Percentiles rank a stretch among this genome's conserved stretches.
Conservation (phyloP, 2,113 vertebrate genomes). For the Chionomys nivalis region DNA sequence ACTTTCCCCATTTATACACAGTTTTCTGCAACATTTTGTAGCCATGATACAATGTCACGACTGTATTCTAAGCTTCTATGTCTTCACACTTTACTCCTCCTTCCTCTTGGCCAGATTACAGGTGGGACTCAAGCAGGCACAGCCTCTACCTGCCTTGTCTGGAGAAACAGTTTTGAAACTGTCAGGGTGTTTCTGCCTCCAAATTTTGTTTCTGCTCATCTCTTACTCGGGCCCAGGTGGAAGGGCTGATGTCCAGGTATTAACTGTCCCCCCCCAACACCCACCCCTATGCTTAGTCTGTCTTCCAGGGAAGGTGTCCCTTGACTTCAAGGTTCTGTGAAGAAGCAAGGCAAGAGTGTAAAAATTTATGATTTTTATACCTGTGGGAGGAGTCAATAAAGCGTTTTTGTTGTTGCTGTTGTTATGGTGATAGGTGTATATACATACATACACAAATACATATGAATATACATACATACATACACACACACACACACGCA, state of each 20-base stretch:
- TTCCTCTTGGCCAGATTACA: background rate
- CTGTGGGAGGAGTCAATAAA: background rate
- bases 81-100: background rate
- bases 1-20: background rate
- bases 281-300: background rate
- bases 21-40: background rate
- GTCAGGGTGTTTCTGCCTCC: background rate
- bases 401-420: background rate
- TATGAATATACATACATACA: too few species aligned
- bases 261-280: background rate
- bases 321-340: background rate
- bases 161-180: background rate
- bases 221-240: background rate
- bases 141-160: background rate
- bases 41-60: background rate
- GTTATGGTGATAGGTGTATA: background rate
- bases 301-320: background rate
- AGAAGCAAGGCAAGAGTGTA: background rate
- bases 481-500: too few species aligned
- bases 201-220: background rate
- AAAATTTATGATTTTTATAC: background rate
- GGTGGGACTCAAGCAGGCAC: background rate
- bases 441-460: too few species aligned
- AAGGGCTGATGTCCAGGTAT: background rate
- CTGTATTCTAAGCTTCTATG: background rate